phyloP scores from a whole-genome alignment of 2,113 vertebrate species.

The Lagopus muta region DNA sequence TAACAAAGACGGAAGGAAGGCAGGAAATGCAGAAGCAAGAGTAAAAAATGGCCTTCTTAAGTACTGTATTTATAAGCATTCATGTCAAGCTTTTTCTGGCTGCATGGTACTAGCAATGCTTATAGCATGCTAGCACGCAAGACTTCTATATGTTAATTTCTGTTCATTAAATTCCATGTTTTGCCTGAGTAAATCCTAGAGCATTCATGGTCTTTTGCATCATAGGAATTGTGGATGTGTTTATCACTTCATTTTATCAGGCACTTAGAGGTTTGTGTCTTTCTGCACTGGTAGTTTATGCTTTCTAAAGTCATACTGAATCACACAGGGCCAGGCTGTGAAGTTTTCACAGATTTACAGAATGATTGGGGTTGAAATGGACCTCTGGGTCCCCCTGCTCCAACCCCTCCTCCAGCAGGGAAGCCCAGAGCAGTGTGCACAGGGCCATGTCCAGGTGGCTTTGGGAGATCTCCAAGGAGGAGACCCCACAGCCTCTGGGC shows the following conservation, averaged over 20 bases:
- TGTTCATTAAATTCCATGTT: constrained; percentile 5
- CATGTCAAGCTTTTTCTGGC: not conserved
- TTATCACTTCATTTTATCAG: not conserved
- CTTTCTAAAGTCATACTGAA: not conserved
- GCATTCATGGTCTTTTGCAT: not conserved
- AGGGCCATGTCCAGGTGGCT: not conserved
- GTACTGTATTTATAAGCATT: not conserved
- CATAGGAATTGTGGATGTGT: not conserved
- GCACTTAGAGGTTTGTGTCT: not conserved
- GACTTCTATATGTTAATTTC: not conserved
- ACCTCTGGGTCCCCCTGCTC: not conserved
- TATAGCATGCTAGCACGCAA: not conserved
- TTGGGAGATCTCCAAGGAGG: not conserved
- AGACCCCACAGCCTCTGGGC: not conserved
- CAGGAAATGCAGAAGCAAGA: not conserved
- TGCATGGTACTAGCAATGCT: not conserved
- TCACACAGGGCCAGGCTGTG: not conserved
- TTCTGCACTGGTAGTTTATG: not conserved
- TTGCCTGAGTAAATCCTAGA: not conserved
- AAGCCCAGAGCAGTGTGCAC: not conserved
- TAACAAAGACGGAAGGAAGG: constrained; percentile 31
- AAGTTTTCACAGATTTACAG: not conserved
- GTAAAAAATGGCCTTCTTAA: not conserved
- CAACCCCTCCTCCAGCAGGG: not conserved
- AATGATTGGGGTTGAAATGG: not conserved